Conservation (phyloP, 2,888 invertebrate species). For the Taphrorychus bicolor region DNA sequence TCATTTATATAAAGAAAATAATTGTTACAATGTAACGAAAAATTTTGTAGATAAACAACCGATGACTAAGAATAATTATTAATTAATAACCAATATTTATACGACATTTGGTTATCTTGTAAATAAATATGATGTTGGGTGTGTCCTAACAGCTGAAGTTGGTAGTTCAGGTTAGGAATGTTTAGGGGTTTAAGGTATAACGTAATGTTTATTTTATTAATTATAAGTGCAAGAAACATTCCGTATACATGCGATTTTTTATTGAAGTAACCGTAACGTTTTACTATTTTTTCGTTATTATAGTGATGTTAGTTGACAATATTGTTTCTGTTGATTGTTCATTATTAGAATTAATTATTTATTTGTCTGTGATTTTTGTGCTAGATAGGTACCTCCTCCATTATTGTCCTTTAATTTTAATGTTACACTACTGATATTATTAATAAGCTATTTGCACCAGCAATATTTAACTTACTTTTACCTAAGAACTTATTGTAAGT, state of each 20-base stretch:
- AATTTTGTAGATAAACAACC: slow-evolving; percentile 8
- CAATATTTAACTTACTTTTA: neutral
- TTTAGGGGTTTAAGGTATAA: neutral
- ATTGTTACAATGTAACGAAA: slow-evolving; percentile 5
- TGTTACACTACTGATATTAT: neutral
- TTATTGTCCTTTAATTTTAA: too few relatives aligned
- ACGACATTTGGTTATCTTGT: neutral
- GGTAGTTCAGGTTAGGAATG: too few relatives aligned
- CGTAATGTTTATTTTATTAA: neutral
- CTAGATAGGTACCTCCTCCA: too few relatives aligned
- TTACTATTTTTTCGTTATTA: too few relatives aligned
- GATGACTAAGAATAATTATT: neutral
- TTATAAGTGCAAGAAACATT: neutral
- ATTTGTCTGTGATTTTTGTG: neutral
- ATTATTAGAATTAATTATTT: neutral
- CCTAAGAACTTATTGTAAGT: too few relatives aligned
- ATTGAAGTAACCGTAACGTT: too few relatives aligned
- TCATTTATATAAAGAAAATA: slow-evolving; percentile 2
- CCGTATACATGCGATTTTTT: too few relatives aligned
- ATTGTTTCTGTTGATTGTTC: slow-evolving; percentile 16
- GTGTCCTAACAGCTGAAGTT: neutral
- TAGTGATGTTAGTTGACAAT: neutral
- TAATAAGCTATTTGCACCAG: neutral
- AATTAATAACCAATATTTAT: neutral
- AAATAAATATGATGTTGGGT: neutral